A percentile compares a stretch with the other conserved stretches of the same genome.
These are phyloP conservation scores for Menura novaehollandiae DNA, from an alignment of 2,113 vertebrate genomes.

Conservation along the genomic window DNA sequence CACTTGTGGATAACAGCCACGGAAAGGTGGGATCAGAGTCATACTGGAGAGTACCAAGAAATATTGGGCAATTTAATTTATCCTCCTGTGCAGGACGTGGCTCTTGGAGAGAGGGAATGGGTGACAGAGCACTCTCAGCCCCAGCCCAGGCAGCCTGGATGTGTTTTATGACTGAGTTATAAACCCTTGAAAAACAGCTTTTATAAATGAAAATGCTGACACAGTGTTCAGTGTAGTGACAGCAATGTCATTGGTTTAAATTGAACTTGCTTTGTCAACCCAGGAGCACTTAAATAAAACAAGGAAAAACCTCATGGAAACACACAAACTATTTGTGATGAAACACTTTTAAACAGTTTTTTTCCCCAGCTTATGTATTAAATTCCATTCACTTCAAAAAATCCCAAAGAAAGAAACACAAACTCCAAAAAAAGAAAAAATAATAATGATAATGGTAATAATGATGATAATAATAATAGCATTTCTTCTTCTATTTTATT, in stretches of 20 bases:
- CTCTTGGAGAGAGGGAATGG: background rate
- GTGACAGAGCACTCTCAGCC: background rate
- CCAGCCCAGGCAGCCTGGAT: background rate
- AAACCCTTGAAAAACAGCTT: background rate
- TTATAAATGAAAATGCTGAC: conserved; percentile 25
- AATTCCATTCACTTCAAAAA: background rate
- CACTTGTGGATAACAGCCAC: background rate
- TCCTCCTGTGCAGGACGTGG: background rate
- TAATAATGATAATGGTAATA: rapidly evolving
- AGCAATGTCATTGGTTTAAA: background rate
- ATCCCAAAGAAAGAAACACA: background rate
- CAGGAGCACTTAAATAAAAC: conserved; percentile 17
- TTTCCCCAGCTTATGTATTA: background rate
- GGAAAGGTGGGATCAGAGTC: background rate
- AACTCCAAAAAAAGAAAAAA: background rate
- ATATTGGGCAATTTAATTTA: background rate
- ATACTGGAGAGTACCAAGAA: background rate
- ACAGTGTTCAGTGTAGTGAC: background rate
- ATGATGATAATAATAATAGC: background rate
- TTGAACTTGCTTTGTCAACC: conserved; percentile 9
- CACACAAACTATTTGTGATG: background rate
- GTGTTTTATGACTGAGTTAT: background rate
- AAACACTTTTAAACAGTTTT: background rate
- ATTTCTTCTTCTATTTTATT: background rate
- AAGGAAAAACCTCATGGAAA: background rate